A percentile compares a stretch with the other conserved stretches of the same genome.
Evolutionary conservation across 2,113 vertebrate genomes (phyloP).

Genomic region (Fregetta grallaria): DNA sequence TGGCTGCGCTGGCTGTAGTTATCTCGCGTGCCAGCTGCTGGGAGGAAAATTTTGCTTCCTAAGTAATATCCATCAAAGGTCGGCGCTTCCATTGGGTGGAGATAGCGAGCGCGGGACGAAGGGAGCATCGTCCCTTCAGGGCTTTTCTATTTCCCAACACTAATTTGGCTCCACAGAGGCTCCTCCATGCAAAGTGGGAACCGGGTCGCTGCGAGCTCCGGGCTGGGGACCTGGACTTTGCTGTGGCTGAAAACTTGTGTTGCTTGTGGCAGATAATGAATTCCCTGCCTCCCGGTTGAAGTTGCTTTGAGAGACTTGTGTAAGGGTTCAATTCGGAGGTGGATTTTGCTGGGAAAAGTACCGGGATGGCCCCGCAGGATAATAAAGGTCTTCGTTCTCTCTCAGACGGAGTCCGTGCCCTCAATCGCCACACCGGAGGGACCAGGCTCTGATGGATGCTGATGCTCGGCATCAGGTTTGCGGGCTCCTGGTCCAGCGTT

Average conservation of each 20-base stretch:
- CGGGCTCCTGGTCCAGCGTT: not conserved
- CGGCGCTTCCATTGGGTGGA: not conserved
- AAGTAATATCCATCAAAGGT: constrained; percentile 8
- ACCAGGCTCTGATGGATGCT: not conserved
- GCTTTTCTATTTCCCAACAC: not conserved
- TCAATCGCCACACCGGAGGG: no score
- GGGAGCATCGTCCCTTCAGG: not conserved
- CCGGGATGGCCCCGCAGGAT: accelerated
- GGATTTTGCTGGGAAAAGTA: not conserved
- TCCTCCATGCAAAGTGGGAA: not conserved
- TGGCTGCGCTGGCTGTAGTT: not conserved
- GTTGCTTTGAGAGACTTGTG: not conserved
- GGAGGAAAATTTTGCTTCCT: constrained; percentile 23
- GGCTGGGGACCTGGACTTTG: not conserved
- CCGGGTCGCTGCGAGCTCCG: accelerated
- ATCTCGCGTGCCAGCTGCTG: constrained; percentile 12
- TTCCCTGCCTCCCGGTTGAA: accelerated
- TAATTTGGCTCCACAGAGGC: not conserved
- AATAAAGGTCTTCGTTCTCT: no score
- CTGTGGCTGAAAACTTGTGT: not conserved
- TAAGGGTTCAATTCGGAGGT: not conserved
- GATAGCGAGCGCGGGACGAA: not conserved
- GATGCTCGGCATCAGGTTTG: not conserved
- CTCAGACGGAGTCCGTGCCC: no score
- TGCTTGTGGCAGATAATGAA: not conserved